phyloP scores from a whole-genome alignment of 2,113 vertebrate genomes.

The Illadopsis cleaveri region DNA sequence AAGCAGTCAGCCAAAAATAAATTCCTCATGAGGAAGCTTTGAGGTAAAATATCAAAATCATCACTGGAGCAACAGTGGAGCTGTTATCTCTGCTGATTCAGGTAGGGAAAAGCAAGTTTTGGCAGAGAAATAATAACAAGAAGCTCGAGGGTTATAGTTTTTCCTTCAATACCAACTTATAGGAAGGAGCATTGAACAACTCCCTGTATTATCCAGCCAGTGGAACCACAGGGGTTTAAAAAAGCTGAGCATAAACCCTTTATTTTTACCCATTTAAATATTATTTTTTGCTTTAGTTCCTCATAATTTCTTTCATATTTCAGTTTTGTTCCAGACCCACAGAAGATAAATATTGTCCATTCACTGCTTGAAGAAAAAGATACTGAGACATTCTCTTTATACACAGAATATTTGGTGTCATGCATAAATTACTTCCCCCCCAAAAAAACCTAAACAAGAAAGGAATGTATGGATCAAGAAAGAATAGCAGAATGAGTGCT shows the following conservation, averaged over 20 bases:
- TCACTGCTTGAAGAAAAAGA: neutral
- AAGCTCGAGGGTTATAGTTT: neutral
- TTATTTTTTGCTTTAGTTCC: neutral
- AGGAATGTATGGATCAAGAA: neutral
- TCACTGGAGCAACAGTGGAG: neutral
- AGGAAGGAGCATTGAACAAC: neutral
- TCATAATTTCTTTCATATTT: neutral
- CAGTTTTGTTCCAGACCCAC: neutral
- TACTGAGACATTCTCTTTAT: neutral
- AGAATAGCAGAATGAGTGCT: neutral
- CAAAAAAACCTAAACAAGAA: accelerated
- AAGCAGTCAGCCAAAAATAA: neutral
- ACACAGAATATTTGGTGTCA: neutral
- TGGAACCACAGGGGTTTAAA: neutral
- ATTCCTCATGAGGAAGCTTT: neutral
- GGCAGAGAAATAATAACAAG: neutral
- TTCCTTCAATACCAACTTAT: neutral
- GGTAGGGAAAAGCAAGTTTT: neutral
- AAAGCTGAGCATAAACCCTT: neutral
- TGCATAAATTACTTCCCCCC: accelerated
- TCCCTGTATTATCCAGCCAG: neutral
- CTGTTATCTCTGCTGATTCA: neutral
- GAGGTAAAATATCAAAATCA: neutral
- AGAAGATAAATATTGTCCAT: neutral
- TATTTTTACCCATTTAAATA: neutral